A percentile compares a stretch with the other conserved stretches of the same genome.
Evolutionary conservation across 2,797 vertebrate genomes (phyloP).

Genomic region (Falco cherrug): DNA sequence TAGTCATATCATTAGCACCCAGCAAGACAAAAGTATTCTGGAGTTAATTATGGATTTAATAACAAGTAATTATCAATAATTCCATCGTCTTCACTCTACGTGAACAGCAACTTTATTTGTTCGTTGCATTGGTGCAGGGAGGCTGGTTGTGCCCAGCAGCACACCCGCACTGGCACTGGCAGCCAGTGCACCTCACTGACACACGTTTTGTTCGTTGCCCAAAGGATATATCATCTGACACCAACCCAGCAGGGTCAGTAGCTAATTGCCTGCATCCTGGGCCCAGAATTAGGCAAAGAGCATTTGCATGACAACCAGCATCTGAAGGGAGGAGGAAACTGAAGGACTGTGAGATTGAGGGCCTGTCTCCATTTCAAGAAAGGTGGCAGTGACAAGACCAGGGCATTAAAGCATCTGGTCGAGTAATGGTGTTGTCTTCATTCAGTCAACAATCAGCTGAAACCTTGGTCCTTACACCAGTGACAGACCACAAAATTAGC

Average conservation of each 20-base stretch:
- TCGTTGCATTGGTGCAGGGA: not conserved
- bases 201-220: fast-evolving
- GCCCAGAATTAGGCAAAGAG: not conserved
- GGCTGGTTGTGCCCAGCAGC: not conserved
- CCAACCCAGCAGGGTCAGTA: not conserved
- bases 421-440: not conserved
- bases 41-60: not conserved
- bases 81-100: not conserved
- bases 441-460: not conserved
- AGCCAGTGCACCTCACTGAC: not conserved
- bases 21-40: not conserved
- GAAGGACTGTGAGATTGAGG: not conserved
- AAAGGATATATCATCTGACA: fast-evolving
- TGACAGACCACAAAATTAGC: not conserved
- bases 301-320: fast-evolving
- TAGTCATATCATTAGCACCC: not conserved
- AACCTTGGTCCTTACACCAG: not conserved
- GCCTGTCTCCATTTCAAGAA: fast-evolving
- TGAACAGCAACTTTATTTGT: not conserved
- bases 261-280: not conserved
- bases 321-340: not conserved
- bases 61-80: not conserved
- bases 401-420: fast-evolving
- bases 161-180: fast-evolving
- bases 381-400: not conserved